These are phyloP conservation scores for Blennius ocellaris DNA, from an alignment of 2,113 vertebrate genomes.

Conservation along the genomic window DNA sequence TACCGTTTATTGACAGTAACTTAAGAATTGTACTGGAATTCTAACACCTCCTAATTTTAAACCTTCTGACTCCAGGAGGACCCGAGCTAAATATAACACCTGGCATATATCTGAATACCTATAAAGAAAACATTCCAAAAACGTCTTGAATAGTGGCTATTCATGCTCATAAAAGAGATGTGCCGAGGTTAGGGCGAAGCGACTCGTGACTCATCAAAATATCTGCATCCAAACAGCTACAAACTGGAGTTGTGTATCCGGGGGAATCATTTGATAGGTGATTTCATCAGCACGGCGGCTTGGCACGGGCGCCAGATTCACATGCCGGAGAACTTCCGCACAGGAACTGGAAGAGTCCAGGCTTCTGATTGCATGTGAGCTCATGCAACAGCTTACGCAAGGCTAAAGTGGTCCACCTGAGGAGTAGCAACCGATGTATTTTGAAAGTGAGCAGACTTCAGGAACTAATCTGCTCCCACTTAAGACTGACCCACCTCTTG, in stretches of 20 bases:
- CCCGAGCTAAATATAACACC: slow-evolving; percentile 79
- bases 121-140: slow-evolving; percentile 78
- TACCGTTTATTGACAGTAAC: slow-evolving; percentile 81
- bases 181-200: slow-evolving; percentile 1
- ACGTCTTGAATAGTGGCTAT: slow-evolving; percentile 75
- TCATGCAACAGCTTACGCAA: slow-evolving; percentile 6
- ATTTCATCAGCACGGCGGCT: slow-evolving; percentile 42
- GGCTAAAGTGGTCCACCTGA: slow-evolving; percentile 2
- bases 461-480: slow-evolving; percentile 13
- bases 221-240: slow-evolving; percentile 11
- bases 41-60: slow-evolving; percentile 86
- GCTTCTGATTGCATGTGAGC: slow-evolving; percentile 18
- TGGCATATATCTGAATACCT: slow-evolving; percentile 77
- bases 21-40: slow-evolving; percentile 83
- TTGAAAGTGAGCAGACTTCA: slow-evolving; percentile 25
- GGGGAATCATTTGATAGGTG: slow-evolving; percentile 39
- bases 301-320: slow-evolving; percentile 27
- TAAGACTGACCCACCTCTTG: slow-evolving; percentile 13
- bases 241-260: slow-evolving; percentile 14
- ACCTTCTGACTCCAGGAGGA: slow-evolving; percentile 80
- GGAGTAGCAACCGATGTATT: slow-evolving; percentile 15
- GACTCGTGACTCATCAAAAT: slow-evolving; percentile 66
- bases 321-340: slow-evolving; percentile 14
- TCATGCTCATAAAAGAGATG: slow-evolving; percentile 67
- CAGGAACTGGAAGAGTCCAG: slow-evolving; percentile 31